Base-by-base conservation (phyloP, 2,113 vertebrate species). In the Synodontis membranacea region DNA sequence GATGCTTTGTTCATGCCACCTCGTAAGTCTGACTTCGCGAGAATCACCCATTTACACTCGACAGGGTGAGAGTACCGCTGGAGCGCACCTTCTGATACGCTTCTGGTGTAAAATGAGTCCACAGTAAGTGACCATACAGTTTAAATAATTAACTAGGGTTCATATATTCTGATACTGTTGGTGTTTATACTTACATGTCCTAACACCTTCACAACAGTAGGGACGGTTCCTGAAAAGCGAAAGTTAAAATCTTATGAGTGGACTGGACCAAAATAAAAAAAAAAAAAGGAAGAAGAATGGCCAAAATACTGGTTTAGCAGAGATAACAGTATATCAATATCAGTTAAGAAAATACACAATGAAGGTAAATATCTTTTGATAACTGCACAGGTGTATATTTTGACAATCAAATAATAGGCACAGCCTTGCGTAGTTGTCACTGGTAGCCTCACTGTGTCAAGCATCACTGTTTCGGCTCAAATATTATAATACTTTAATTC, bases 191-290 rank as follows among this genome's bases (percentile, higher is more conserved):
- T 84, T 48, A 89, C 88, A 66, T 81, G 56, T 84, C 39, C 88
- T 11, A 84, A 46, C 52, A 64, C 50, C 60, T 89, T 89, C 28
- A 66, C 44, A 54, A 44, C 74, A 54, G 52, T 48, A 12, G 88
- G 88, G 42, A 90, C 75, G 28, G 88, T 52, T 15, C 68, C 89
- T 89, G 68, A 44, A 50, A 70, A 39, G 56, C 11, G 28, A 84
- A 85, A 72, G 19, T 10, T 25, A 3, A 54, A 50, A 82, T 31
- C 48, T 60, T 39, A 62, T 34, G 10, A 25, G 25, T n/a, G 72
- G 72, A 42, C 37, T 58, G 37, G 1, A 54, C 17, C 48, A 70
- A 19, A 56, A 10, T 50, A 8, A n/a, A 52, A 42, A 17, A 92
- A n/a, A 31, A 64, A 42, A 52, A 17, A 15, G 28, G 10, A 28